phyloP scores from a whole-genome alignment of 2,888 invertebrate species.

The Unio pictorum region DNA sequence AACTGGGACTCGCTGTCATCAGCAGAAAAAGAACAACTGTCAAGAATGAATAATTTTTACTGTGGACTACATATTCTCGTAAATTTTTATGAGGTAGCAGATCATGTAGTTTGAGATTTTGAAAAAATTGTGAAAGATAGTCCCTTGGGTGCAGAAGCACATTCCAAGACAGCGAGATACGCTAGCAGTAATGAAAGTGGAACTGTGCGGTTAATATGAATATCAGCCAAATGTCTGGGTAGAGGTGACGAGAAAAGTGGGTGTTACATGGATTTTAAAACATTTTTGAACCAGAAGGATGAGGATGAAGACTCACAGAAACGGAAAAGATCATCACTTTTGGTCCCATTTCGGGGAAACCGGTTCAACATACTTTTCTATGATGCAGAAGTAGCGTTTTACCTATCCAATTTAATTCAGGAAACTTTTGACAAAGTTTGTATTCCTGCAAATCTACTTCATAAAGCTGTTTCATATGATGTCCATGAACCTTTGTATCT shows the following conservation, averaged over 20 bases:
- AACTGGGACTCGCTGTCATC: slow-evolving; percentile 14
- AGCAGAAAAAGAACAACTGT: background rate
- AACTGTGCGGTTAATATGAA: slow-evolving; percentile 8
- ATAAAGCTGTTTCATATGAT: too few relatives aligned
- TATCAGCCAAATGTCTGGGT: slow-evolving; percentile 16
- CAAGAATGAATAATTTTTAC: slow-evolving; percentile 19
- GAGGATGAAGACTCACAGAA: background rate
- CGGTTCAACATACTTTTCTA: slow-evolving; percentile 6
- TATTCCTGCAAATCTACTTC: too few relatives aligned
- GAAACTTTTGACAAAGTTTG: too few relatives aligned
- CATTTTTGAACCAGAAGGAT: background rate
- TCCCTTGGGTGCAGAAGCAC: slow-evolving; percentile 9
- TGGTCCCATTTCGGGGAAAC: slow-evolving; percentile 7
- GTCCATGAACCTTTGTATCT: too few relatives aligned
- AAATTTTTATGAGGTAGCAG: slow-evolving; percentile 20
- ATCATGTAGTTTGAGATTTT: slow-evolving; percentile 10
- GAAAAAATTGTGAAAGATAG: slow-evolving; percentile 10
- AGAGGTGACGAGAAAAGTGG: slow-evolving; percentile 19
- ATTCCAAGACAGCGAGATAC: background rate
- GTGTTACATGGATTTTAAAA: background rate
- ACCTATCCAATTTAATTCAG: background rate
- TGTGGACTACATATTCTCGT: slow-evolving; percentile 21
- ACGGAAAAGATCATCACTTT: background rate
- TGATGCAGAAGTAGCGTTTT: slow-evolving; percentile 7
- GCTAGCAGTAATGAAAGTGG: slow-evolving; percentile 11